Percentiles rank a stretch among this genome's conserved stretches.
These are phyloP conservation scores for Bucorvus abyssinicus DNA, from an alignment of 2,797 vertebrate species.

Conservation along the genomic window DNA sequence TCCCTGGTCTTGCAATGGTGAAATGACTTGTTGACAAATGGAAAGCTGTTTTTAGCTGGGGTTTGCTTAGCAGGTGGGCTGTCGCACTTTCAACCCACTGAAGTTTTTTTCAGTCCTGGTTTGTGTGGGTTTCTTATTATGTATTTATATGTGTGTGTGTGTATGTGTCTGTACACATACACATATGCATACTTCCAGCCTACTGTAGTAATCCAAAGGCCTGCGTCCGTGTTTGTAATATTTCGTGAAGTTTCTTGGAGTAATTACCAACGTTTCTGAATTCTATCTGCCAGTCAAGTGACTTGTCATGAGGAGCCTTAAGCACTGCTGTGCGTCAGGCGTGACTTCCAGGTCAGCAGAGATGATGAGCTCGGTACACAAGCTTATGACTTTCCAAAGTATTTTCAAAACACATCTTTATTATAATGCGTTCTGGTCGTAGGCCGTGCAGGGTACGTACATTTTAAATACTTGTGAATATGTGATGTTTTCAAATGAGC, in stretches of 20 bases:
- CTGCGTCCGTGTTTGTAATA: not conserved
- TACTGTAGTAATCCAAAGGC: not conserved
- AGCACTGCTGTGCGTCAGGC: not conserved
- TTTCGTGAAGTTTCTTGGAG: not conserved
- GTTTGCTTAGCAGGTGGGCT: not conserved
- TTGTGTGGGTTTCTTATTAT: not conserved
- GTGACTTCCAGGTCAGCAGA: not conserved
- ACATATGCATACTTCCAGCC: accelerated
- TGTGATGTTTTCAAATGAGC: not conserved
- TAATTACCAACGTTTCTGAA: not conserved
- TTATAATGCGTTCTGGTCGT: not conserved
- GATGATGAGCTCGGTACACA: not conserved
- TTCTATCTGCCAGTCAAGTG: not conserved
- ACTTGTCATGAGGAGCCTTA: not conserved
- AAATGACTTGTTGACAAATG: not conserved
- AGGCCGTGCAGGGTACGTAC: not conserved
- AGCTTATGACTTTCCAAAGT: not conserved
- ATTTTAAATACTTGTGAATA: not conserved
- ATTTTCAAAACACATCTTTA: not conserved
- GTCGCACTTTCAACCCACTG: not conserved
- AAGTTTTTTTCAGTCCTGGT: not conserved
- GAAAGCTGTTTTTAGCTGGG: not conserved
- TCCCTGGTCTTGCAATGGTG: not conserved
- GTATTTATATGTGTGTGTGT: accelerated
- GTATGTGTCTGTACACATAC: accelerated